Percentiles rank a stretch among this genome's conserved stretches.
Conservation (phyloP, 2,113 vertebrate species). For the Caloenas nicobarica region DNA sequence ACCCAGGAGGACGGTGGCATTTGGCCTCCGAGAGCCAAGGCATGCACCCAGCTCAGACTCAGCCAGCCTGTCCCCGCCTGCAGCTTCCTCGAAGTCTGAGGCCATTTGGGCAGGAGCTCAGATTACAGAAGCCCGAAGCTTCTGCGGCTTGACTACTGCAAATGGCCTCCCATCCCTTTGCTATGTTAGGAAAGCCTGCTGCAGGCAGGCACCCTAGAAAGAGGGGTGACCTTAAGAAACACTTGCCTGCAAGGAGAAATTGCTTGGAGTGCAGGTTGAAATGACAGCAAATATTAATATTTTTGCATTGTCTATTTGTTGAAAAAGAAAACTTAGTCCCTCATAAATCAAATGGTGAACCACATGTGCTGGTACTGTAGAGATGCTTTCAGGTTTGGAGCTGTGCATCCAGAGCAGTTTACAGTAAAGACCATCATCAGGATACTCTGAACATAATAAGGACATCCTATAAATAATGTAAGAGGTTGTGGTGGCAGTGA, state of each 20-base stretch:
- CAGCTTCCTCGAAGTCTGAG: not conserved
- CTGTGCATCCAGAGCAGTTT: not conserved
- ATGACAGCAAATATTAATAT: not conserved
- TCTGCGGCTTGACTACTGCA: not conserved
- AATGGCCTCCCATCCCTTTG: not conserved
- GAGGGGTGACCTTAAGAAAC: not conserved
- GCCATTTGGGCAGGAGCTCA: not conserved
- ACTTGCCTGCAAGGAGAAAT: not conserved
- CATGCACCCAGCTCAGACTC: fast-evolving
- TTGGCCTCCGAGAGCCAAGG: not conserved
- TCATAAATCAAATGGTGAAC: not conserved
- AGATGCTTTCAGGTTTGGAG: not conserved
- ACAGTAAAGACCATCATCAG: not conserved
- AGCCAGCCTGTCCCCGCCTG: not conserved
- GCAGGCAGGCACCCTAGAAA: not conserved
- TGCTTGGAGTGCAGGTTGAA: not conserved
- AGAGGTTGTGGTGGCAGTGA: not conserved
- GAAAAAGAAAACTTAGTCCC: not conserved
- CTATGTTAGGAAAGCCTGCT: not conserved
- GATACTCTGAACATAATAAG: not conserved
- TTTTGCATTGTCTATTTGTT: not conserved
- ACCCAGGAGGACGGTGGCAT: no score
- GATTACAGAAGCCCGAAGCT: not conserved
- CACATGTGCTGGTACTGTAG: not conserved
- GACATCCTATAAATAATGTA: not conserved